Percentiles rank a stretch among this genome's conserved stretches.
These are phyloP conservation scores for Balearica regulorum DNA, from an alignment of 2,797 vertebrate species.

Conservation along the genomic window DNA sequence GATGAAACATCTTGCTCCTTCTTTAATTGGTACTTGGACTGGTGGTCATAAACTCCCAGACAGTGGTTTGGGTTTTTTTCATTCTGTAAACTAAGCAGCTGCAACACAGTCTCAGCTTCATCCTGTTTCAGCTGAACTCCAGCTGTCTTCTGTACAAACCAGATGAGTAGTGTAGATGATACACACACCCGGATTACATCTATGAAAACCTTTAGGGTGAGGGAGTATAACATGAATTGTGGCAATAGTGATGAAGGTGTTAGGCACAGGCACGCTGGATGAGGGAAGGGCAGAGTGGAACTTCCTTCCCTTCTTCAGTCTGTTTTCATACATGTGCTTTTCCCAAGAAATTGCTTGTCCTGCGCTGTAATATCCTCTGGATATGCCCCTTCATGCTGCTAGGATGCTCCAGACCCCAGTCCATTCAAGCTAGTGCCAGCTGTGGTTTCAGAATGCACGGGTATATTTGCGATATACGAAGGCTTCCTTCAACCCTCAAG, in stretches of 20 bases:
- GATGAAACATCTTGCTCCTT: neutral
- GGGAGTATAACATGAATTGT: neutral
- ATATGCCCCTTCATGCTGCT: neutral
- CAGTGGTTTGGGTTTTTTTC: fast-evolving
- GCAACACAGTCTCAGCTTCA: neutral
- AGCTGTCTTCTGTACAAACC: neutral
- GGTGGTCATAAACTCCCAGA: neutral
- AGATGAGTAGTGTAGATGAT: neutral
- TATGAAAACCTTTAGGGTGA: neutral
- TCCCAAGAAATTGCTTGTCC: neutral
- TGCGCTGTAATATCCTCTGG: neutral
- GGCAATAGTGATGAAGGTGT: neutral
- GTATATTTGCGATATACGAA: neutral
- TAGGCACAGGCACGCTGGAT: neutral
- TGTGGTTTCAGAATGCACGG: neutral
- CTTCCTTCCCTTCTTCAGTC: neutral
- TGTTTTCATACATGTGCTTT: fast-evolving
- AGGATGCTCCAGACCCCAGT: neutral
- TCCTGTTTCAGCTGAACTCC: neutral
- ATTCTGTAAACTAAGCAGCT: neutral
- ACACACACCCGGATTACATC: no score
- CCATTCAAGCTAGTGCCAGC: neutral
- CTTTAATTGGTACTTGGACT: neutral
- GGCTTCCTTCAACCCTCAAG: neutral
- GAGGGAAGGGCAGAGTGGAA: neutral